Evolutionary conservation across 2,888 invertebrate species (phyloP).

Genomic region (Heliconius hortense): DNA sequence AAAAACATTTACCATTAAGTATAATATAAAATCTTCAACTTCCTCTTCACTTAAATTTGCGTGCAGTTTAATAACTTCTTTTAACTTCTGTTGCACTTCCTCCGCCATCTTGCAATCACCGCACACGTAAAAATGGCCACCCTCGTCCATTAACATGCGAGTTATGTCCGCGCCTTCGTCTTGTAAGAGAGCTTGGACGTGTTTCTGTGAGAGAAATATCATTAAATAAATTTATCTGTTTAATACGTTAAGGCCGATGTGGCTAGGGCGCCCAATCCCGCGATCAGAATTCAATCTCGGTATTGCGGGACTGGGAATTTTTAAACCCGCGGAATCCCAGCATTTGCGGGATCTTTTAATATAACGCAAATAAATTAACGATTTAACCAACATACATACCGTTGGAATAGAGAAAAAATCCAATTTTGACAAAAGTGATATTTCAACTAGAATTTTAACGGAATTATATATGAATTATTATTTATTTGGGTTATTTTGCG

Average conservation of each 20-base stretch:
- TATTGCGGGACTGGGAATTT: no score
- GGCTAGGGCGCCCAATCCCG: neutral
- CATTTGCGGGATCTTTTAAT: no score
- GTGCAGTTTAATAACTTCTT: constrained; percentile 85
- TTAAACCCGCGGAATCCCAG: no score
- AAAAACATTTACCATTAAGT: constrained; percentile 93
- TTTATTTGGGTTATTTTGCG: neutral
- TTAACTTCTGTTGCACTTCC: constrained; percentile 94
- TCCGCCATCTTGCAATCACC: constrained; percentile 99
- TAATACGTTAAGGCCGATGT: neutral
- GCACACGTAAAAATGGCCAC: constrained; percentile 96
- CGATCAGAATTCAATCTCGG: no score
- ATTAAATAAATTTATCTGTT: neutral
- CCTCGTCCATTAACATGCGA: constrained; percentile 86
- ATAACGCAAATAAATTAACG: no score
- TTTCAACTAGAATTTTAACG: no score
- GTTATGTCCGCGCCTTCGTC: constrained; percentile 89
- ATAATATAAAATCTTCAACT: constrained; percentile 90
- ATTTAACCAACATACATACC: no score
- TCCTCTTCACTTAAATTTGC: constrained; percentile 88
- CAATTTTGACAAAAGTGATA: no score
- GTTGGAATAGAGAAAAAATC: no score
- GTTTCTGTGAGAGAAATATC: constrained; percentile 83
- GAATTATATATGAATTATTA: no score
- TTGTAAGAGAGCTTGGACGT: constrained; percentile 93